Percentiles rank a stretch among this genome's conserved stretches.
These are phyloP conservation scores for Macrostomum lignano DNA, from an alignment of 1,140 invertebrate genomes.

Conservation along the genomic window DNA sequence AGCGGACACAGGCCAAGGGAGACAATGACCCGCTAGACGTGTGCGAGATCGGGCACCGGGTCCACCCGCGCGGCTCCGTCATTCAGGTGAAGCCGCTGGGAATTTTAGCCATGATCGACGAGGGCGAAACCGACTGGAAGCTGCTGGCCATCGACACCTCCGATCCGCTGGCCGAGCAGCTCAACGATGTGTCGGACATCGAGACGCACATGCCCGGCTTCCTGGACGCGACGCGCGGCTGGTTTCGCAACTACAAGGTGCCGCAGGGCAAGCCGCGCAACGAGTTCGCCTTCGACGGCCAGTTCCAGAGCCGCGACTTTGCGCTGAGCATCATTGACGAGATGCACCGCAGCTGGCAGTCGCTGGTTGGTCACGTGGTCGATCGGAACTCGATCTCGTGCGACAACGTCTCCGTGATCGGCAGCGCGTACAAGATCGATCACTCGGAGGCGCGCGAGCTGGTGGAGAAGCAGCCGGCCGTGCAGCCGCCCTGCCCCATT, in stretches of 20 bases:
- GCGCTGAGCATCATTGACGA: constrained; percentile 30
- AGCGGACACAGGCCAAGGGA: constrained; percentile 62
- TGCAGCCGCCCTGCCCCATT: too few species aligned
- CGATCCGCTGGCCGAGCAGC: constrained; percentile 53
- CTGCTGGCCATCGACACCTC: constrained; percentile 64
- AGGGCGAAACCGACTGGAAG: constrained; percentile 87
- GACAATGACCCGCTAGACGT: constrained; percentile 98
- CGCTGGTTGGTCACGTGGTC: too few species aligned
- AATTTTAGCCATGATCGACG: constrained; percentile 63
- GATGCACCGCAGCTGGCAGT: constrained; percentile 40
- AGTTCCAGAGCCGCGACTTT: constrained; percentile 38
- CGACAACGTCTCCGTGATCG: too few species aligned
- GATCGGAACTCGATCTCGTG: too few species aligned
- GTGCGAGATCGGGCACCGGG: constrained; percentile 57
- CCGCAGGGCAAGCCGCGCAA: constrained; percentile 90
- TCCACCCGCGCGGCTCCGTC: constrained; percentile 37
- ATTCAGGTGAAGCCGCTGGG: constrained; percentile 69
- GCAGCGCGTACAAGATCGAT: too few species aligned
- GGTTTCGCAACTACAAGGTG: constrained; percentile 95
- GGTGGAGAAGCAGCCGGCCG: too few species aligned
- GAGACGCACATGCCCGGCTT: constrained; percentile 71
- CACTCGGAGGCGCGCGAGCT: too few species aligned
- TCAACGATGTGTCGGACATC: constrained; percentile 63
- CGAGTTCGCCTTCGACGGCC: constrained; percentile 81
- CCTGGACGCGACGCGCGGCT: constrained; percentile 42